Percentiles rank a stretch among this genome's conserved stretches.
Evolutionary conservation across 1,140 invertebrate species (phyloP).

Genomic region (Papilio helenus): DNA sequence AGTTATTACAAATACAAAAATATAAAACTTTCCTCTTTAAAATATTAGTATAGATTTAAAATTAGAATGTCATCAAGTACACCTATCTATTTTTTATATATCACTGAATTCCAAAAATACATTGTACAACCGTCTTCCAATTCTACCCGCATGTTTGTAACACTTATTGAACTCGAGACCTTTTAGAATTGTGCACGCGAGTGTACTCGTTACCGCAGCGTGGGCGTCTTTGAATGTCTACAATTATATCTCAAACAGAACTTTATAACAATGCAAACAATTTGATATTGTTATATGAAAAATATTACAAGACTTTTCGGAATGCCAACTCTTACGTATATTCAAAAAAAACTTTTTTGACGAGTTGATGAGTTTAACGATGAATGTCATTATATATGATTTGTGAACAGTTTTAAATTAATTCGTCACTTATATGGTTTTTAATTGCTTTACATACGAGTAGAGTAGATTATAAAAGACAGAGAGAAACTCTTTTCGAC

Average conservation of each 20-base stretch:
- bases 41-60: no score
- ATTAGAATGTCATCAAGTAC: no score
- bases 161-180: neutral
- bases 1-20: no score
- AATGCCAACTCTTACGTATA: neutral
- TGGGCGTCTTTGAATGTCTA: constrained; percentile 14
- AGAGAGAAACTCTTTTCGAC: no score
- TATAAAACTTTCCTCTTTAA: no score
- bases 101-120: neutral
- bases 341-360: no score
- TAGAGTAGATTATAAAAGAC: no score
- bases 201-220: neutral
- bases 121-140: neutral
- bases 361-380: no score
- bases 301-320: neutral
- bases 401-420: no score
- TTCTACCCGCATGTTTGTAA: neutral
- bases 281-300: constrained; percentile 28
- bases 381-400: no score
- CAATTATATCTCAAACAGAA: neutral
- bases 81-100: neutral
- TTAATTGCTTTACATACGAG: no score
- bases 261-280: constrained; percentile 26
- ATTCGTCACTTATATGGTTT: no score
- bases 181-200: constrained; percentile 18